These are phyloP conservation scores for Drosophila falleni DNA, from an alignment of 2,888 invertebrate species.

Conservation along the genomic window DNA sequence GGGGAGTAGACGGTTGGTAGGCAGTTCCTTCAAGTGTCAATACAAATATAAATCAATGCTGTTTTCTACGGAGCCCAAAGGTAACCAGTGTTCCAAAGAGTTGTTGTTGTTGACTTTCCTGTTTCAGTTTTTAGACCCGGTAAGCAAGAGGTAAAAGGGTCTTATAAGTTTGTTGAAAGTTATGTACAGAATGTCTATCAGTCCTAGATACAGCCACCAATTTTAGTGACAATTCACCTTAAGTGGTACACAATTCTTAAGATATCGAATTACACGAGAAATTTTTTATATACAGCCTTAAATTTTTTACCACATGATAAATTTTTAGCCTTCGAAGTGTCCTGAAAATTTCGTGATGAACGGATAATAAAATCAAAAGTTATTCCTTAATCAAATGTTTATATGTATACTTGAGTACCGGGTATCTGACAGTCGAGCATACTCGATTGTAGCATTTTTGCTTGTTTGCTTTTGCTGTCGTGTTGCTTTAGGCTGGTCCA, in stretches of 20 bases:
- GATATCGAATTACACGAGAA: too few species aligned
- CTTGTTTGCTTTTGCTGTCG: neutral
- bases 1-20: neutral
- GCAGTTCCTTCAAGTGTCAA: constrained; percentile 66
- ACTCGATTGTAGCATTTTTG: neutral
- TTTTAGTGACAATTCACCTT: neutral
- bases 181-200: neutral
- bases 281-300: too few species aligned
- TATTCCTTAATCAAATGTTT: too few species aligned
- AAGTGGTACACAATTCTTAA: too few species aligned
- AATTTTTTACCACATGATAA: too few species aligned
- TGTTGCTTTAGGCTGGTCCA: constrained; percentile 15
- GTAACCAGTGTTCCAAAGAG: constrained; percentile 39
- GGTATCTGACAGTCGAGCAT: neutral
- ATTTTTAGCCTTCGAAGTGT: too few species aligned
- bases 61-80: constrained; percentile 41
- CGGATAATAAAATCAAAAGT: too few species aligned
- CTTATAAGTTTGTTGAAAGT: neutral
- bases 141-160: neutral
- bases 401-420: too few species aligned
- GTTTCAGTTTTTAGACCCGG: neutral
- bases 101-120: constrained; percentile 10
- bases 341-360: too few species aligned
- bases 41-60: constrained; percentile 78
- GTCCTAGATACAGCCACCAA: neutral